phyloP scores from a whole-genome alignment of 2,797 vertebrate genomes.

The Lerista edwardsae region DNA sequence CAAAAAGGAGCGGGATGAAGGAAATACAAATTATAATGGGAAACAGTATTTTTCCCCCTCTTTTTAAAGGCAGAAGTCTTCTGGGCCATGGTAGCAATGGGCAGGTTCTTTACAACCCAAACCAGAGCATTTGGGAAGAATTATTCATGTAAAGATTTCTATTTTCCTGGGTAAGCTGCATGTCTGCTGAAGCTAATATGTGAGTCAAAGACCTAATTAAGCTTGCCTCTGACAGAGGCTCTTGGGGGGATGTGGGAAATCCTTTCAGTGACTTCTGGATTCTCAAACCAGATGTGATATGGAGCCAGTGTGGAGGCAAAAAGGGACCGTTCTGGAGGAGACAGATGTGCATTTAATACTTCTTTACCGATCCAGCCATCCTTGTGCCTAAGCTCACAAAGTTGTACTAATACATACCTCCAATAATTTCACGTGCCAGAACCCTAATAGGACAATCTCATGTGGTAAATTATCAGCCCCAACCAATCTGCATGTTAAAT shows the following conservation, averaged over 20 bases:
- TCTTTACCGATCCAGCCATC: slow-evolving; percentile 24
- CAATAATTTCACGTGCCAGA: slow-evolving; percentile 64
- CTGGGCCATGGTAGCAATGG: neutral
- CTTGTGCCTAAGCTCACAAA: slow-evolving; percentile 14
- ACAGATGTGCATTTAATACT: slow-evolving; percentile 39
- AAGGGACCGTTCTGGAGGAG: slow-evolving; percentile 38
- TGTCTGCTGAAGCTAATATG: slow-evolving; percentile 20
- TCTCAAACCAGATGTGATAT: slow-evolving; percentile 42
- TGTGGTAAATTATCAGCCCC: slow-evolving; percentile 73
- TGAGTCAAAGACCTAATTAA: slow-evolving; percentile 30
- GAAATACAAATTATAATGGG: slow-evolving; percentile 25
- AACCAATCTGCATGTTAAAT: slow-evolving; percentile 77
- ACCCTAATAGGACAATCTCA: slow-evolving; percentile 70
- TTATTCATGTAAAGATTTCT: slow-evolving; percentile 25
- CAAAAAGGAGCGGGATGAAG: neutral
- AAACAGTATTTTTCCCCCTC: neutral
- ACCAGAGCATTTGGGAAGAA: neutral
- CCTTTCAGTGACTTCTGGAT: slow-evolving; percentile 40
- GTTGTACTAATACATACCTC: slow-evolving; percentile 46
- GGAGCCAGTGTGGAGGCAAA: slow-evolving; percentile 6
- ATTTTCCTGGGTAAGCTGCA: slow-evolving; percentile 18
- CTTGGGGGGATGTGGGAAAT: neutral
- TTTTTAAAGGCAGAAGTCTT: neutral
- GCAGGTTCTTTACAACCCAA: neutral
- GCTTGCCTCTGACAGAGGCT: slow-evolving; percentile 45